Conservation (phyloP, 2,888 invertebrate genomes). For the Rapana venosa region DNA sequence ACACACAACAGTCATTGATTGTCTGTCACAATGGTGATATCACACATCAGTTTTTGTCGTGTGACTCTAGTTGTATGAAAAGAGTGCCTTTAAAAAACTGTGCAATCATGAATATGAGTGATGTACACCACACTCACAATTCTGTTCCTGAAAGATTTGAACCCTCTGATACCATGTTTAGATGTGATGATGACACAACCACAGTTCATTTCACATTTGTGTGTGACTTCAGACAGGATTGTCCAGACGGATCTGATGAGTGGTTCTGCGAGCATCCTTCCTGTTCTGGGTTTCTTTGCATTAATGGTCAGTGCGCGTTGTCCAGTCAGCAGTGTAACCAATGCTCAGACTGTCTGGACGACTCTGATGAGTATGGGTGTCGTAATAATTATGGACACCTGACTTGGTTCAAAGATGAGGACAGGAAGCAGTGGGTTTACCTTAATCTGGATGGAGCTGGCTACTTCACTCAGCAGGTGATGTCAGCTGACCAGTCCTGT, state of each 20-base stretch:
- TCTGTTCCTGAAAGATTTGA: no score
- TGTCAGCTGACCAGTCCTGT: background rate
- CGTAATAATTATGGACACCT: background rate
- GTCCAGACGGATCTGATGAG: background rate
- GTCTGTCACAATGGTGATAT: no score
- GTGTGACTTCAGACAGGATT: background rate
- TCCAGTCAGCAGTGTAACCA: background rate
- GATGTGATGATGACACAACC: no score
- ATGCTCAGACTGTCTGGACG: background rate
- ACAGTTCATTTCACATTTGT: background rate
- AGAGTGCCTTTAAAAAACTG: no score
- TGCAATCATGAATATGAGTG: no score
- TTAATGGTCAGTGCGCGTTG: background rate
- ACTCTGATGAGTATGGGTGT: background rate
- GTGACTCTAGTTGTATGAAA: no score
- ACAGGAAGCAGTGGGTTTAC: background rate
- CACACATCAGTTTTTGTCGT: no score
- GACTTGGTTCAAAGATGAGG: background rate
- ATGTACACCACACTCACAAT: no score
- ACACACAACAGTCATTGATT: no score
- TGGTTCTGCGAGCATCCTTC: background rate
- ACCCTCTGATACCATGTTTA: no score
- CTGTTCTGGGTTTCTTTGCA: background rate
- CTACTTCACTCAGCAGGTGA: conserved; percentile 6
- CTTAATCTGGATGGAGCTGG: background rate